Base-by-base conservation (phyloP, 2,113 vertebrate species). In the Neotoma lepida region DNA sequence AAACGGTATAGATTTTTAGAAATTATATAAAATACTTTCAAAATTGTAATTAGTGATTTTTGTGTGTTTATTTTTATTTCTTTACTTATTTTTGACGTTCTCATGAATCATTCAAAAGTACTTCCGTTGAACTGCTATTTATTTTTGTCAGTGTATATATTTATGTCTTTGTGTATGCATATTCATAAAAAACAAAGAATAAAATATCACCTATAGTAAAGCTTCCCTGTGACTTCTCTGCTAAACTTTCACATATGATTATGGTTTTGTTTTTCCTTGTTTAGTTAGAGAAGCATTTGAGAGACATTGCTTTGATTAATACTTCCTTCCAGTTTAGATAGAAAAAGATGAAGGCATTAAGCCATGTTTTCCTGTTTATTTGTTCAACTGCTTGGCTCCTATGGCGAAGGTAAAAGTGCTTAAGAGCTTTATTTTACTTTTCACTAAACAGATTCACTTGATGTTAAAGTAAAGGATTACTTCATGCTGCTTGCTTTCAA, bases 61-160 rank as follows among this genome's bases (percentile, higher is more conserved):
- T 71, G 0, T 35, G 73, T 92, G 54, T 18, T 56, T 18, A 56
- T 56, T 56, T 56, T 56, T 56, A 18, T 56, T 56, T 56, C 13
- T 17, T 88, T 86, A n/a, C 71, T n/a, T 63, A 76, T 33, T 68
- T 96, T 91, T 86, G 6, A 4, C 87, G 30, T 71, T 89, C 58
- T 86, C 35, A 33, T 66, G 91, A 91, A n/a, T 91, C 46, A 74
- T 78, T 78, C 76, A 35, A 63, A 93, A 82, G 20, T 61, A 24
- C 5, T 74, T 1, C 1, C 76, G 12, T 70, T 85, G 26, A 44
- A 71, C 30, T 89, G 15, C 2, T 88, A 92, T 89, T 13, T 86
- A 4, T 30, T 81, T 80, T 56, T 14, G 10, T 77, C 63, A 22
- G 15, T 68, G 35, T 22, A 0, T 39, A 2, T 77, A 4, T 66